phyloP scores from a whole-genome alignment of 2,113 vertebrate species.

The Manacus vitellinus region DNA sequence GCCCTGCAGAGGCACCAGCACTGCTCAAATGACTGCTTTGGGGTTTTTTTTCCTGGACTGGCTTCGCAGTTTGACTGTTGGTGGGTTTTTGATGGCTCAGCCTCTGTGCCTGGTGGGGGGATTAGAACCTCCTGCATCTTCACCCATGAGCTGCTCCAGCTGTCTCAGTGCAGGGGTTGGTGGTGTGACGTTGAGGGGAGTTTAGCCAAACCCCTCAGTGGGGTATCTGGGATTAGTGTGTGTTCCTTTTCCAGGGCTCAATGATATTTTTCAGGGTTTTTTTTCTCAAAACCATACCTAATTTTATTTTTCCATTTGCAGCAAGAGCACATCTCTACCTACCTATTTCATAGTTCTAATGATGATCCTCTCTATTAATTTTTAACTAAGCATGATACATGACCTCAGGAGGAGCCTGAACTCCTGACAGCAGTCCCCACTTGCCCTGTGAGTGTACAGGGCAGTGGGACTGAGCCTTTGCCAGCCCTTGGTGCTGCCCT shows the following conservation, averaged over 20 bases:
- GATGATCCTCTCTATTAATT: not conserved
- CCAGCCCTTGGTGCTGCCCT: not conserved
- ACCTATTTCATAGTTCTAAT: not conserved
- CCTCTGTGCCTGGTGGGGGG: not conserved
- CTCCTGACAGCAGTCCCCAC: not conserved
- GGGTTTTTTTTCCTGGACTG: not conserved
- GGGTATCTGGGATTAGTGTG: not conserved
- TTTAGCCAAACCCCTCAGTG: not conserved
- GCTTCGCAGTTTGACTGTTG: not conserved
- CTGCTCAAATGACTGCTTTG: rapidly evolving
- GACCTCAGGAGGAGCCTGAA: not conserved
- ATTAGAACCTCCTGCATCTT: not conserved
- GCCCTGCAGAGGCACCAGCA: not conserved
- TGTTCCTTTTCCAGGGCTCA: not conserved
- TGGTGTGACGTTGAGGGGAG: rapidly evolving
- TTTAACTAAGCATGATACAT: not conserved
- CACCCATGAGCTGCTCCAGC: not conserved
- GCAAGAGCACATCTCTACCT: not conserved
- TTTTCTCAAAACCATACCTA: not conserved
- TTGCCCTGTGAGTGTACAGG: rapidly evolving
- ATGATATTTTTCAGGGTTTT: not conserved
- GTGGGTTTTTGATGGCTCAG: not conserved
- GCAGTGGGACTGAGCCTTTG: not conserved
- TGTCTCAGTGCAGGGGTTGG: not conserved
- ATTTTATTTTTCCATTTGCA: rapidly evolving